phyloP scores from a whole-genome alignment of 2,888 invertebrate genomes.

The Sinelater perroti region DNA sequence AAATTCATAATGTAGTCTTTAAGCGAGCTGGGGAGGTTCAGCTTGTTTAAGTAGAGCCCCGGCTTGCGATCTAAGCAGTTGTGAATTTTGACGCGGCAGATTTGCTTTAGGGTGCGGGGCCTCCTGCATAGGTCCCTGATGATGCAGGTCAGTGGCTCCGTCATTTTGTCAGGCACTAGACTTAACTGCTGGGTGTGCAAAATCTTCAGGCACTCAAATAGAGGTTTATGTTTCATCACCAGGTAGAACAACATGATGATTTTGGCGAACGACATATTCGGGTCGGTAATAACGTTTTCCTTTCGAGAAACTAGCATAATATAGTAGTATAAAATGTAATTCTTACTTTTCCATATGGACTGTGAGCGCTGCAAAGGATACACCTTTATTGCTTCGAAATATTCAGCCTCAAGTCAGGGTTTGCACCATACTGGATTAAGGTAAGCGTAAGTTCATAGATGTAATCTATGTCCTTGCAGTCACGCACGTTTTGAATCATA shows the following conservation, averaged over 20 bases:
- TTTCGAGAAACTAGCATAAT: constrained; percentile 75
- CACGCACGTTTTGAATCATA: constrained; percentile 74
- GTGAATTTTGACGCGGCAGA: constrained; percentile 75
- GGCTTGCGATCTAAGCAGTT: constrained; percentile 70
- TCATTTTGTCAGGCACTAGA: constrained; percentile 70
- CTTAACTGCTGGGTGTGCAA: constrained; percentile 71
- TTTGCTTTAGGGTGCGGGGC: constrained; percentile 77
- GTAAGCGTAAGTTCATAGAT: constrained; percentile 76
- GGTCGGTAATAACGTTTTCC: constrained; percentile 69
- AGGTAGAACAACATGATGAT: constrained; percentile 72
- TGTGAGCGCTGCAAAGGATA: constrained; percentile 54
- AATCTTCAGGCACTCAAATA: constrained; percentile 75
- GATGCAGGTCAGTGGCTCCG: constrained; percentile 69
- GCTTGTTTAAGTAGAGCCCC: constrained; percentile 70
- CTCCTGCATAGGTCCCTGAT: constrained; percentile 71
- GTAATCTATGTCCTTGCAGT: constrained; percentile 72
- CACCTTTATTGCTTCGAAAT: constrained; percentile 60
- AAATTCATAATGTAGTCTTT: constrained; percentile 76
- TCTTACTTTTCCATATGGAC: constrained; percentile 66
- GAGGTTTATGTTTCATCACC: constrained; percentile 73
- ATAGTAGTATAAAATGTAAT: constrained; percentile 74
- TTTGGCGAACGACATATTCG: constrained; percentile 70
- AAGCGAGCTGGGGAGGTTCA: constrained; percentile 73
- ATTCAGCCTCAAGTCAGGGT: constrained; percentile 72
- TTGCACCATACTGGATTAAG: constrained; percentile 77